phyloP scores from a whole-genome alignment of 2,113 vertebrate genomes.

The Boleophthalmus pectinirostris region DNA sequence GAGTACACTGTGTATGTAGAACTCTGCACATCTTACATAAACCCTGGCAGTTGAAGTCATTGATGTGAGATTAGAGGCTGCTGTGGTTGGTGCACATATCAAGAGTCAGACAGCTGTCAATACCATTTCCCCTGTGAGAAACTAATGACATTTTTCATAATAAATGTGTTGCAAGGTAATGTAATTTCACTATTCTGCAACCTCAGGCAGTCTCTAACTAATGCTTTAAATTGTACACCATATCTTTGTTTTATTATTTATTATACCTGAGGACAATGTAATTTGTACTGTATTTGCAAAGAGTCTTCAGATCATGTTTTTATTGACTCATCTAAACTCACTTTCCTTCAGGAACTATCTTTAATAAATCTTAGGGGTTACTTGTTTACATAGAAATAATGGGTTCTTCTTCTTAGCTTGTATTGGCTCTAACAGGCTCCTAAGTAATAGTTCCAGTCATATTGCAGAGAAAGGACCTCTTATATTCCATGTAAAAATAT shows the following conservation, averaged over 20 bases:
- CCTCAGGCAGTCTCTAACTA: conserved; percentile 1
- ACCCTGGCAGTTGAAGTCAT: not conserved
- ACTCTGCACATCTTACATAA: conserved; percentile 14
- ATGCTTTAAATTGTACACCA: not conserved
- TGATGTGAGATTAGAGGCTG: not conserved
- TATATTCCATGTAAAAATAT: not conserved
- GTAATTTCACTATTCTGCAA: not conserved
- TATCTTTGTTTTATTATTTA: not conserved
- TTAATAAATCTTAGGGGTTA: conserved; percentile 7
- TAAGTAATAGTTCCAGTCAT: conserved; percentile 12
- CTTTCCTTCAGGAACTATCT: conserved; percentile 8
- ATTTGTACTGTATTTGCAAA: not conserved
- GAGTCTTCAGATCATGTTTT: not conserved
- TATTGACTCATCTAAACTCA: conserved; percentile 6
- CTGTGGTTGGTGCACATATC: not conserved
- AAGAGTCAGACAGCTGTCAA: conserved; percentile 7
- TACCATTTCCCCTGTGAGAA: conserved; percentile 7
- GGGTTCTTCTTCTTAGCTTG: not conserved
- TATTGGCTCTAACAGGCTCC: not conserved
- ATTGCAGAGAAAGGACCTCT: not conserved
- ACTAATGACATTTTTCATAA: conserved; percentile 16
- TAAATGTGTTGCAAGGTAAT: conserved; percentile 3
- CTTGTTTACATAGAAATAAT: conserved; percentile 1
- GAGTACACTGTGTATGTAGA: too few species aligned
- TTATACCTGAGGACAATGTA: not conserved